phyloP scores from a whole-genome alignment of 2,113 vertebrate genomes.

The Carlito syrichta region DNA sequence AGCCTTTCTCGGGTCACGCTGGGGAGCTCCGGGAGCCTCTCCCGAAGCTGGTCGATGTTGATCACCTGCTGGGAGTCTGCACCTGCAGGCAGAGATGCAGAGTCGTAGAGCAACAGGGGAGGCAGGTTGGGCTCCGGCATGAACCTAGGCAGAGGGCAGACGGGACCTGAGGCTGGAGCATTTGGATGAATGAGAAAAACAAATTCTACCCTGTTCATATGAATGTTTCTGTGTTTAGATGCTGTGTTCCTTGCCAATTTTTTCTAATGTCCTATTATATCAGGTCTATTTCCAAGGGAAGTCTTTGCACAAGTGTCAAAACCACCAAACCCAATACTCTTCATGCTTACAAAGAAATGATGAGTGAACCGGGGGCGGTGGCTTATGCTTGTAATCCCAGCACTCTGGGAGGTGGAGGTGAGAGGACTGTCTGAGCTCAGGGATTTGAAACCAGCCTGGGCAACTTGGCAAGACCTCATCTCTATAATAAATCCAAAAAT shows the following conservation, averaged over 20 bases:
- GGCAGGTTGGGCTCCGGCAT: constrained; percentile 99
- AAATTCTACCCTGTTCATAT: fast-evolving
- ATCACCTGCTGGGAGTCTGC: constrained; percentile 85
- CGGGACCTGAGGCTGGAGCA: background rate
- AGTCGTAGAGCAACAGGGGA: constrained; percentile 91
- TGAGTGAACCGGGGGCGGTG: too few species aligned
- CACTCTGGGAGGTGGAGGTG: too few species aligned
- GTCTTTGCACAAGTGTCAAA: background rate
- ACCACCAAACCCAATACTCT: background rate
- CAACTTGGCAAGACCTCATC: too few species aligned
- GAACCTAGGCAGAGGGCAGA: constrained; percentile 84
- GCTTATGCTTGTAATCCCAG: too few species aligned
- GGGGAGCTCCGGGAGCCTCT: constrained; percentile 92
- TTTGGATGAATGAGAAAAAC: background rate
- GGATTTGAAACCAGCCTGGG: too few species aligned
- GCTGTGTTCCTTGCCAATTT: background rate
- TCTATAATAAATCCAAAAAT: too few species aligned
- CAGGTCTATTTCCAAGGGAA: background rate
- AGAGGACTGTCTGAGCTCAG: too few species aligned
- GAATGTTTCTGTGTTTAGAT: background rate
- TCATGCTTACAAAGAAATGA: fast-evolving
- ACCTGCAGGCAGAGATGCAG: constrained; percentile 81
- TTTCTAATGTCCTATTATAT: background rate
- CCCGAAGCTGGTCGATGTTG: constrained; percentile 88
- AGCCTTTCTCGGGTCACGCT: constrained; percentile 87